These are phyloP conservation scores for Petrocephalus zakoni DNA, from an alignment of 2,113 vertebrate species.

Conservation along the genomic window DNA sequence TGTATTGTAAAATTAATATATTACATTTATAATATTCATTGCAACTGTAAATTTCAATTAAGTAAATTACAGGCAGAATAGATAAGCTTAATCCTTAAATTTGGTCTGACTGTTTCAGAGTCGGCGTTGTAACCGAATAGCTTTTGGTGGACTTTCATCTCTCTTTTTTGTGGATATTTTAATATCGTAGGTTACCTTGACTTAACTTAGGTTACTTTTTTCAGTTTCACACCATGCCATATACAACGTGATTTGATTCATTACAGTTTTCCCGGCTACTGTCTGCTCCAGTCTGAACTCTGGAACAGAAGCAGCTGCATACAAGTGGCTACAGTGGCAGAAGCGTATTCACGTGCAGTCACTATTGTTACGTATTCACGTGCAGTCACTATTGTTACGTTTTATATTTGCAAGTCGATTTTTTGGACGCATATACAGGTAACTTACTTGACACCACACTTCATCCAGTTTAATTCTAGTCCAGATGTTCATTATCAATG, in stretches of 20 bases:
- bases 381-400: not conserved
- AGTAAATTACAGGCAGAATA: not conserved
- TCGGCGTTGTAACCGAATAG: not conserved
- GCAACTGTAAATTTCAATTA: not conserved
- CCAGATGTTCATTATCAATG: constrained; percentile 10
- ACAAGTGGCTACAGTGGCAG: not conserved
- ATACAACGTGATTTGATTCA: not conserved
- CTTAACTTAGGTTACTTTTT: not conserved
- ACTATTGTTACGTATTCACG: not conserved
- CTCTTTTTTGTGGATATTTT: not conserved
- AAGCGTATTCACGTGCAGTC: not conserved
- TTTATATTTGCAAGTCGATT: not conserved
- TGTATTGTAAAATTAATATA: not conserved
- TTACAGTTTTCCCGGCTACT: not conserved
- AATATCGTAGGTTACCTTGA: not conserved
- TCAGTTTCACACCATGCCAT: not conserved
- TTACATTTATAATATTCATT: not conserved
- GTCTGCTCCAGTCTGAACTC: not conserved
- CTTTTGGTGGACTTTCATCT: not conserved
- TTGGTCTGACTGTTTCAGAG: not conserved
- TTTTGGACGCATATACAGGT: constrained; percentile 6
- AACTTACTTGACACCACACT: constrained; percentile 13
- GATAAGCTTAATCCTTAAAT: not conserved
- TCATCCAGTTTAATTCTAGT: constrained; percentile 8
- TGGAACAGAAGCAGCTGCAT: not conserved